A percentile compares a stretch with the other conserved stretches of the same genome.
Evolutionary conservation across 2,888 invertebrate species (phyloP).

Genomic region (Tiliacea aurago): DNA sequence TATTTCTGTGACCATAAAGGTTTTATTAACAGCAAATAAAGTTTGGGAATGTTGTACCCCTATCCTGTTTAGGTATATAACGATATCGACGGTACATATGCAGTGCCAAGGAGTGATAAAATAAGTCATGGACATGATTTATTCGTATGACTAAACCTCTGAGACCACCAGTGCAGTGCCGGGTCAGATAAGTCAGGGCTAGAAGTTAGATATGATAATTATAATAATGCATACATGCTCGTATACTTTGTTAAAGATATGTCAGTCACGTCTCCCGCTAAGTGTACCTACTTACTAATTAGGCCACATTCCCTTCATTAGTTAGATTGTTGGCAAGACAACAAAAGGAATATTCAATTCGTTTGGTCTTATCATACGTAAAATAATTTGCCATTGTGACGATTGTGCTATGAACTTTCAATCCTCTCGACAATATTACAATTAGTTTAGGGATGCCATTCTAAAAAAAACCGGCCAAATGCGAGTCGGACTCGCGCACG

Average conservation of each 20-base stretch:
- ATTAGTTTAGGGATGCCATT: background rate
- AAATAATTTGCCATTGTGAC: background rate
- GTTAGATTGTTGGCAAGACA: slow-evolving; percentile 15
- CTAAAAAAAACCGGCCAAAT: too few relatives aligned
- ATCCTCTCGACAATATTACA: background rate
- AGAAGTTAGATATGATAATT: slow-evolving; percentile 39
- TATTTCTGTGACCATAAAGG: slow-evolving; percentile 63
- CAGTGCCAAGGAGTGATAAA: slow-evolving; percentile 67
- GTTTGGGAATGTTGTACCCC: slow-evolving; percentile 72
- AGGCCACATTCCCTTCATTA: slow-evolving; percentile 21
- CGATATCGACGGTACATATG: slow-evolving; percentile 76
- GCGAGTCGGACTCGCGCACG: too few relatives aligned
- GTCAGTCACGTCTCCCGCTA: slow-evolving; percentile 32
- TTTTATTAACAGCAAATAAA: slow-evolving; percentile 46
- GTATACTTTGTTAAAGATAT: slow-evolving; percentile 11
- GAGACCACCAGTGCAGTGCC: slow-evolving; percentile 55
- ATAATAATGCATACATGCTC: slow-evolving; percentile 32
- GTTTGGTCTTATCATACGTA: background rate
- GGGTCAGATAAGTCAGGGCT: slow-evolving; percentile 61
- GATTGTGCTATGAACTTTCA: background rate
- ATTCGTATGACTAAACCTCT: slow-evolving; percentile 53
- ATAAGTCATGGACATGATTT: slow-evolving; percentile 67
- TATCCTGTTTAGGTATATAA: slow-evolving; percentile 76
- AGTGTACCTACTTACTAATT: slow-evolving; percentile 26
- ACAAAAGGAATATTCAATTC: slow-evolving; percentile 2